Conservation (phyloP, 2,888 invertebrate species). For the Byasa hedistus region DNA sequence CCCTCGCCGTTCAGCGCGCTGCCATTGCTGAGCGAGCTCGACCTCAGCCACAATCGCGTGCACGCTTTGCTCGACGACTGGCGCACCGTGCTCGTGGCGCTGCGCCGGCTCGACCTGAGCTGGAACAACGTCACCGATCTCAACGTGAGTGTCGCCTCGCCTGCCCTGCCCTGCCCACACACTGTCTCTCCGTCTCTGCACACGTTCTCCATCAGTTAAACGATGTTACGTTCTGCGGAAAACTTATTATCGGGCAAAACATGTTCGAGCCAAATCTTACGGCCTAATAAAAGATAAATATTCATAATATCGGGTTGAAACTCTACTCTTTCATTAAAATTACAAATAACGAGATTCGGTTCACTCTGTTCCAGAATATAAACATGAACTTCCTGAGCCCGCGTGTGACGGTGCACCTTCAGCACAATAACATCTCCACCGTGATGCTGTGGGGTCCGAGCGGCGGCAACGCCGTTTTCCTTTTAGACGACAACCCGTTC, state of each 20-base stretch:
- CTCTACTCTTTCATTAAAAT: too few species aligned
- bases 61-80: slow-evolving; percentile 34
- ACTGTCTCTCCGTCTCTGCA: too few species aligned
- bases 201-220: too few species aligned
- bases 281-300: too few species aligned
- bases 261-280: too few species aligned
- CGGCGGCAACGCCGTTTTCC: slow-evolving; percentile 27
- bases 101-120: slow-evolving; percentile 35
- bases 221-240: too few species aligned
- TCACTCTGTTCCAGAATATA: slow-evolving; percentile 23
- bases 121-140: slow-evolving; percentile 36
- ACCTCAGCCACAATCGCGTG: slow-evolving; percentile 40
- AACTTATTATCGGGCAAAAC: too few species aligned
- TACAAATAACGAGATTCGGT: not conserved
- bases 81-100: slow-evolving; percentile 25
- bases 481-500: slow-evolving; percentile 46
- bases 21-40: slow-evolving; percentile 28
- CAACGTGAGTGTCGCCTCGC: slow-evolving; percentile 25
- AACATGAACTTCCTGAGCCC: slow-evolving; percentile 31
- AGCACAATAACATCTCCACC: slow-evolving; percentile 44
- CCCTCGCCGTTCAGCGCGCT: slow-evolving; percentile 37
- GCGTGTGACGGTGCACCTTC: slow-evolving; percentile 36
- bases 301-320: too few species aligned
- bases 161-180: too few species aligned
- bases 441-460: slow-evolving; percentile 13